These are phyloP conservation scores for Macaria liturata DNA, from an alignment of 2,888 invertebrate species.

Conservation along the genomic window DNA sequence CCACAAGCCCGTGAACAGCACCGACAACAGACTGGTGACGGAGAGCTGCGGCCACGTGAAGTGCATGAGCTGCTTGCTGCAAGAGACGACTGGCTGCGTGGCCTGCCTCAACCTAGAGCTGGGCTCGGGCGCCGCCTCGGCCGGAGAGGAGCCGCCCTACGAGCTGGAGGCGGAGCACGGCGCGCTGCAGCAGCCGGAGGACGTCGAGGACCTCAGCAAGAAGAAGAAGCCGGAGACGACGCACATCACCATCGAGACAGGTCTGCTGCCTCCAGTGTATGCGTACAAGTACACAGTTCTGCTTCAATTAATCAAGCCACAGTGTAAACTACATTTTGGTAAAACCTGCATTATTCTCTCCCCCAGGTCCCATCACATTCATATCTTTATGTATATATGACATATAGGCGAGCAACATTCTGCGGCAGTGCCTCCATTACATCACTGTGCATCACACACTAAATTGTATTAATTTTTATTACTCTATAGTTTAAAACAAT, in stretches of 20 bases:
- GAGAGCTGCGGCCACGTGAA: slow-evolving; percentile 90
- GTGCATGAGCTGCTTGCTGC: slow-evolving; percentile 87
- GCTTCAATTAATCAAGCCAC: no score
- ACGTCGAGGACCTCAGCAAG: slow-evolving; percentile 47
- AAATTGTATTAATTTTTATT: no score
- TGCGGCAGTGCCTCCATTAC: no score
- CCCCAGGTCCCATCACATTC: no score
- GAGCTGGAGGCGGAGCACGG: no score
- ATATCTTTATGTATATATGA: no score
- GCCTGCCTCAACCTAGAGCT: slow-evolving; percentile 64
- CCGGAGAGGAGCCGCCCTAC: slow-evolving; percentile 13
- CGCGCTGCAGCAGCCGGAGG: background rate
- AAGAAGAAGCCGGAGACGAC: slow-evolving; percentile 67
- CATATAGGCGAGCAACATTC: no score
- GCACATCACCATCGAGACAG: slow-evolving; percentile 66
- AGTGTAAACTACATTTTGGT: no score
- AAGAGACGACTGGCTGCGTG: slow-evolving; percentile 86
- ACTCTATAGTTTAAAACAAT: no score
- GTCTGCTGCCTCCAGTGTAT: slow-evolving; percentile 47
- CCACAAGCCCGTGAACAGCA: slow-evolving; percentile 77
- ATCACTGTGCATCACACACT: no score
- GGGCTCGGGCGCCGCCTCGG: slow-evolving; percentile 28
- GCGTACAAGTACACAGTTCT: no score
- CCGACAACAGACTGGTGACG: slow-evolving; percentile 85
- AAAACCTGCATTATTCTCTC: no score